phyloP scores from a whole-genome alignment of 2,888 invertebrate genomes.

The Sepioteuthis lessoniana region DNA sequence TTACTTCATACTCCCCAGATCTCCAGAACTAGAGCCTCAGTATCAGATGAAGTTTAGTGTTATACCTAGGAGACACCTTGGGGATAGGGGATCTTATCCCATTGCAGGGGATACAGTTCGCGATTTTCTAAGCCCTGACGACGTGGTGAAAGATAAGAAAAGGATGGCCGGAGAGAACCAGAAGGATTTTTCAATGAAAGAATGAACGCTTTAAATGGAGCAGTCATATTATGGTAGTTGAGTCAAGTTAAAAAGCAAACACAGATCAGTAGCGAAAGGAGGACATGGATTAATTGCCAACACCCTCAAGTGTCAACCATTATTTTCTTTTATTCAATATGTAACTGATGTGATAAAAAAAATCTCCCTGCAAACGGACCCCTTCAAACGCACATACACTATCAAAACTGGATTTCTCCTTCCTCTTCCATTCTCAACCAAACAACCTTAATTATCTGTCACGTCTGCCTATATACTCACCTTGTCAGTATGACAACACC shows the following conservation, averaged over 20 bases:
- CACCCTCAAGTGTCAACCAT: background rate
- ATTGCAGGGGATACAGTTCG: too few relatives aligned
- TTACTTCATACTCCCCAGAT: too few relatives aligned
- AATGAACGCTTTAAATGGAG: background rate
- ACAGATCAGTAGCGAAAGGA: background rate
- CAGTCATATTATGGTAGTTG: background rate
- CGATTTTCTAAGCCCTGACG: too few relatives aligned
- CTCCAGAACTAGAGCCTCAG: too few relatives aligned
- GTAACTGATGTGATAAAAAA: background rate
- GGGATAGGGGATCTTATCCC: too few relatives aligned
- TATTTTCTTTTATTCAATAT: background rate
- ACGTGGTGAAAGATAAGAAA: too few relatives aligned
- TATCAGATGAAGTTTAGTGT: too few relatives aligned
- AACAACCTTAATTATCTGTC: background rate
- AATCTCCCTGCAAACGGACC: background rate
- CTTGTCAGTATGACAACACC: background rate
- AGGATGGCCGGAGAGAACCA: too few relatives aligned
- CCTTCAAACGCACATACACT: background rate
- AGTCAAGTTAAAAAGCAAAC: background rate
- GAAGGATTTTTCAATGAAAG: too few relatives aligned
- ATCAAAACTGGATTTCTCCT: background rate
- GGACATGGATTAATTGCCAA: background rate
- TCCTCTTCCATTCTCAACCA: background rate
- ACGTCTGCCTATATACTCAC: background rate
- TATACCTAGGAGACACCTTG: too few relatives aligned